Conservation (phyloP, 2,113 vertebrate species). For the Scomber scombrus region DNA sequence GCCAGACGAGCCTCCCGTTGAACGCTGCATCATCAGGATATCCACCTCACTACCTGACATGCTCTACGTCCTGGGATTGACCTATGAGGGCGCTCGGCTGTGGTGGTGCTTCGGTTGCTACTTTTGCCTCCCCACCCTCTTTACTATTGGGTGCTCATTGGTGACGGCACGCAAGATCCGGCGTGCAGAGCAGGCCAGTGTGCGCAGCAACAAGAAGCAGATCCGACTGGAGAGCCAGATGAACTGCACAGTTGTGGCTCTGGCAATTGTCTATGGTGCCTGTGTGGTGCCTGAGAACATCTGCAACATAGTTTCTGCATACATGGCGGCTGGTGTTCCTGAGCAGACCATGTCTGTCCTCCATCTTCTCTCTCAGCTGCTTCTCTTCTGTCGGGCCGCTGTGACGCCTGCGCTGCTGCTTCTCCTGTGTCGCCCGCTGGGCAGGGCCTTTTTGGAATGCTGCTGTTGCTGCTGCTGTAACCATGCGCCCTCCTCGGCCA, state of each 20-base stretch:
- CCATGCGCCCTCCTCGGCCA: slow-evolving; percentile 89
- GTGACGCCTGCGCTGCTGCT: slow-evolving; percentile 96
- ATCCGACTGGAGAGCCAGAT: slow-evolving; percentile 98
- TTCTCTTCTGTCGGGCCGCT: slow-evolving; percentile 96
- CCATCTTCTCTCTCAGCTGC: slow-evolving; percentile 95
- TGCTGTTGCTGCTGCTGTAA: slow-evolving; percentile 95
- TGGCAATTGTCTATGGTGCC: slow-evolving; percentile 96
- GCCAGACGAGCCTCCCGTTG: slow-evolving; percentile 74
- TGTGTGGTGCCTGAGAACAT: slow-evolving; percentile 98
- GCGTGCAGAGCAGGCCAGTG: slow-evolving; percentile 92
- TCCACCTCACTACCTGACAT: slow-evolving; percentile 93
- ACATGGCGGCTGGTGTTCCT: slow-evolving; percentile 95
- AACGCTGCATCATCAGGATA: slow-evolving; percentile 93
- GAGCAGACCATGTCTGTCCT: slow-evolving; percentile 94
- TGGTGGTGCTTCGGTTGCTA: slow-evolving; percentile 99
- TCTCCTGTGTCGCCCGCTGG: slow-evolving; percentile 95
- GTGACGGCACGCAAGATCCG: slow-evolving; percentile 95
- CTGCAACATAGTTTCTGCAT: slow-evolving; percentile 96
- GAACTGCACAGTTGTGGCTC: slow-evolving; percentile 97
- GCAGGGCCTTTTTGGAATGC: slow-evolving; percentile 95
- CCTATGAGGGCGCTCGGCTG: slow-evolving; percentile 93
- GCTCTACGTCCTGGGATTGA: slow-evolving; percentile 94
- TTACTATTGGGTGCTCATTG: slow-evolving; percentile 96
- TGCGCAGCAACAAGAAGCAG: slow-evolving; percentile 94
- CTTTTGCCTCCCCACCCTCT: slow-evolving; percentile 96